Evolutionary conservation across 2,888 invertebrate genomes (phyloP).

Genomic region (Oscheius myriophilus): DNA sequence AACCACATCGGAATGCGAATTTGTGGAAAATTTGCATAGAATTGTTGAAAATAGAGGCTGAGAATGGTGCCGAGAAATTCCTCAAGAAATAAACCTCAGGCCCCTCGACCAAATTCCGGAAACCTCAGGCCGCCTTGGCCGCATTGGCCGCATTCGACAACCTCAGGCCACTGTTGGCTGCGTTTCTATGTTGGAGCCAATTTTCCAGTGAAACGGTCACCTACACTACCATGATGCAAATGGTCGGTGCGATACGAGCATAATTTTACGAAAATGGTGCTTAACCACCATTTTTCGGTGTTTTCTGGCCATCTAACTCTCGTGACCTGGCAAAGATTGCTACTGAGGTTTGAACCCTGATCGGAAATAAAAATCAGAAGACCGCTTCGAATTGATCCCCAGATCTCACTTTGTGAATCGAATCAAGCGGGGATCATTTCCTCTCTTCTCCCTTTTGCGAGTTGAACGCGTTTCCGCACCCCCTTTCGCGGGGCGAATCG

Average conservation of each 20-base stretch:
- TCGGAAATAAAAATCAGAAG: too few species aligned
- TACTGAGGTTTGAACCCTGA: too few species aligned
- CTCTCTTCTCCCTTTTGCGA: neutral
- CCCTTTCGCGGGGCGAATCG: too few species aligned
- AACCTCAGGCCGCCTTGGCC: neutral
- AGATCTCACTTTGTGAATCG: neutral
- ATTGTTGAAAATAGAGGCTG: neutral
- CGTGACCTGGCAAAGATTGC: too few species aligned
- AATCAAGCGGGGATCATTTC: neutral
- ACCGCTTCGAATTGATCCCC: neutral
- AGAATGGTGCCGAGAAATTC: neutral
- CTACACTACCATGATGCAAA: too few species aligned
- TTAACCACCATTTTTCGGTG: too few species aligned
- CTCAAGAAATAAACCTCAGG: constrained; percentile 1
- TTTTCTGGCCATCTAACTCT: too few species aligned
- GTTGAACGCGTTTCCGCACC: too few species aligned
- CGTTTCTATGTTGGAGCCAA: neutral
- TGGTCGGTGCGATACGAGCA: too few species aligned
- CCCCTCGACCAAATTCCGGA: neutral
- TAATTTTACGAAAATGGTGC: too few species aligned
- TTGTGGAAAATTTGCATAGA: neutral
- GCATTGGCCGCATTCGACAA: neutral
- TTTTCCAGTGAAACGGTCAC: too few species aligned
- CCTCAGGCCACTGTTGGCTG: neutral
- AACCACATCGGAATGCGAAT: too few species aligned